phyloP scores from a whole-genome alignment of 2,888 invertebrate species.

The Oligia fasciuncula region DNA sequence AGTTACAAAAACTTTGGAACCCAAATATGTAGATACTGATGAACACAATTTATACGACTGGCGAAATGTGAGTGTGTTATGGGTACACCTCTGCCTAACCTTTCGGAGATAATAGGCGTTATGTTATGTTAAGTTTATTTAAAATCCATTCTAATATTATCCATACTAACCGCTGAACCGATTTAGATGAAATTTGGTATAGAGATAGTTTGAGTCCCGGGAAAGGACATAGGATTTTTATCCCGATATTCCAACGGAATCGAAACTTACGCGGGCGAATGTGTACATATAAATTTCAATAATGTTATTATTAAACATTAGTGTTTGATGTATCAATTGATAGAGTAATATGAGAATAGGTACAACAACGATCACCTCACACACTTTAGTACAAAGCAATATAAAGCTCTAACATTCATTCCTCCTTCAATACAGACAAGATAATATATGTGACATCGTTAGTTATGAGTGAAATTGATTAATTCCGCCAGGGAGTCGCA shows the following conservation, averaged over 20 bases:
- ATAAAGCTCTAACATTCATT: slow-evolving; percentile 48
- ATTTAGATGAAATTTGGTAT: no score
- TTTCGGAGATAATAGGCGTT: background rate
- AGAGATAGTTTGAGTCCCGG: no score
- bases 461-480: slow-evolving; percentile 80
- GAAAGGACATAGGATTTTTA: no score
- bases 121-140: background rate
- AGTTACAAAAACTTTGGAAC: background rate
- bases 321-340: background rate
- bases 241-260: no score
- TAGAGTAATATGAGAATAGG: background rate
- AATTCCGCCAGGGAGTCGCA: slow-evolving; percentile 68
- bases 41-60: background rate
- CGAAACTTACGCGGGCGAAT: no score
- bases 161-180: no score
- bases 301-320: no score
- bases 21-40: background rate
- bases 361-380: slow-evolving; percentile 20
- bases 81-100: background rate
- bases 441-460: slow-evolving; percentile 69
- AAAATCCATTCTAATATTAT: no score
- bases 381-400: slow-evolving; percentile 45
- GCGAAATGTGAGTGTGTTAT: background rate
- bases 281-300: background rate
- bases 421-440: slow-evolving; percentile 62